Evolutionary conservation across 2,888 invertebrate species (phyloP).

Genomic region (Dasypogon diadema): DNA sequence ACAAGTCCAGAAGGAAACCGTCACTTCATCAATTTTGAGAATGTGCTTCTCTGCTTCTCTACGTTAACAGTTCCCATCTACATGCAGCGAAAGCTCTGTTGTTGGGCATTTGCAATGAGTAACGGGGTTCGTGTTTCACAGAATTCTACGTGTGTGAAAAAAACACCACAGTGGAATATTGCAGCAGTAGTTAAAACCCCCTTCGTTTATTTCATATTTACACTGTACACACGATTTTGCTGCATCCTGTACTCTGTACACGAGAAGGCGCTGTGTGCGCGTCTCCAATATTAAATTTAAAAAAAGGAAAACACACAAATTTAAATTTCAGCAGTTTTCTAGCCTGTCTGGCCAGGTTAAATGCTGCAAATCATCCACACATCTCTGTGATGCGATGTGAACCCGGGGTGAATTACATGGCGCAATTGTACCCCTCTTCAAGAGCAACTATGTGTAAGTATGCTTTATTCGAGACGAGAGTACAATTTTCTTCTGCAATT

Average conservation of each 20-base stretch:
- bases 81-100: constrained; percentile 23
- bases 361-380: constrained; percentile 15
- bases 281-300: background rate
- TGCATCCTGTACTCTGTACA: background rate
- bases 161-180: background rate
- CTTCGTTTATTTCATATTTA: background rate
- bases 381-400: background rate
- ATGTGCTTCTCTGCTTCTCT: no score
- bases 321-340: constrained; percentile 17
- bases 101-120: background rate
- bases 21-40: background rate
- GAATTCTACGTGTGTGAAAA: background rate
- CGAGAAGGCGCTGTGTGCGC: constrained; percentile 12
- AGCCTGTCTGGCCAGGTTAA: constrained; percentile 31
- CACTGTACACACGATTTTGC: background rate
- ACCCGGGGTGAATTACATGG: background rate
- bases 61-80: constrained; percentile 15
- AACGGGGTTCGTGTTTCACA: background rate
- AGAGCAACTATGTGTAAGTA: background rate
- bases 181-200: constrained; percentile 8
- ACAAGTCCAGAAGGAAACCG: constrained; percentile 24
- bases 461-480: no score
- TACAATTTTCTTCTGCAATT: no score
- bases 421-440: background rate
- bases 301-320: no score